Conservation (phyloP, 2,888 invertebrate species). For the Chironomus riparius region DNA sequence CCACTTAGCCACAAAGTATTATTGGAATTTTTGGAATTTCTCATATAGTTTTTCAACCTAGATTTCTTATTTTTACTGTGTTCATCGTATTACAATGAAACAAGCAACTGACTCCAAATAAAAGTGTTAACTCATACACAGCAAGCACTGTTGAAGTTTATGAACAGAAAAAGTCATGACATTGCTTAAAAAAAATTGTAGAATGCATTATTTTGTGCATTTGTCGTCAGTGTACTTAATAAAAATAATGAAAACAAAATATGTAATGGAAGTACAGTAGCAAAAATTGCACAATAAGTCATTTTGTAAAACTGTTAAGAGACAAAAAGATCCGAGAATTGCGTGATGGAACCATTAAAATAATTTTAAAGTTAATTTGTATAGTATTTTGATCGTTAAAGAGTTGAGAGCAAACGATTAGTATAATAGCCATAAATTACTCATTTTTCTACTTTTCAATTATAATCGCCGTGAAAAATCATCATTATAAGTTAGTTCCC, state of each 20-base stretch:
- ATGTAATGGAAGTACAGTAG: no score
- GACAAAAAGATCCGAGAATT: neutral
- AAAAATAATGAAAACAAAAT: no score
- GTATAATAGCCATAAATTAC: neutral
- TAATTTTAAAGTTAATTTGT: neutral
- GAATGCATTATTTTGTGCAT: neutral
- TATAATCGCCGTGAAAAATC: slow-evolving; percentile 3
- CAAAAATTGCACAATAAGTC: no score
- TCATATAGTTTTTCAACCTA: no score
- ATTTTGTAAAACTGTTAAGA: no score
- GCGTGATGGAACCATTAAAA: slow-evolving; percentile 1
- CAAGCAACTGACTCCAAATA: no score
- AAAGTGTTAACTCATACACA: no score
- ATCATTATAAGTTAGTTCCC: neutral
- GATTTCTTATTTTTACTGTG: no score
- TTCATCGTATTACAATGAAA: no score
- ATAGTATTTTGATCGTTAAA: slow-evolving; percentile 3
- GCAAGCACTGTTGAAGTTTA: neutral
- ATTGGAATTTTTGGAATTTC: no score
- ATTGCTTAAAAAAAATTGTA: slow-evolving; percentile 1
- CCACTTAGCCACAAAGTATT: no score
- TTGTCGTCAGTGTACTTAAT: neutral
- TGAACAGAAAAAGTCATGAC: neutral
- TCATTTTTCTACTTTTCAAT: slow-evolving; percentile 1
- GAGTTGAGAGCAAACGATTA: neutral